A percentile compares a stretch with the other conserved stretches of the same genome.
Evolutionary conservation across 2,888 invertebrate species (phyloP).

Genomic region (Lithophane leautieri): DNA sequence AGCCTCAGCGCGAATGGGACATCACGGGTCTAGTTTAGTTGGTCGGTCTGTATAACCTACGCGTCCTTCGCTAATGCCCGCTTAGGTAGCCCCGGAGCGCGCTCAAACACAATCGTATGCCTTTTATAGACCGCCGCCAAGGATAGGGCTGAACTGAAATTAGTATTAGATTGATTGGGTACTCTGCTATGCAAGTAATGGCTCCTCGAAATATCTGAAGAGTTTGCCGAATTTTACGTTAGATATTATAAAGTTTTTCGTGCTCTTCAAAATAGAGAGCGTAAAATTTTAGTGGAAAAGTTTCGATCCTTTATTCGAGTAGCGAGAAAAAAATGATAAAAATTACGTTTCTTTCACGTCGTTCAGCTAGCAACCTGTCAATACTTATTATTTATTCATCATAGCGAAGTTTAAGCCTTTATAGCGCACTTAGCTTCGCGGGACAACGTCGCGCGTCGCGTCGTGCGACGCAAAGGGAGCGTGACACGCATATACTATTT

Average conservation of each 20-base stretch:
- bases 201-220: slow-evolving; percentile 2
- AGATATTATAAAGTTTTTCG: slow-evolving; percentile 30
- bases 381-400: slow-evolving; percentile 54
- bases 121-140: slow-evolving; percentile 80
- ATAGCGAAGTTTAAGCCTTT: slow-evolving; percentile 42
- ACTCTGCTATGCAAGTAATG: slow-evolving; percentile 28
- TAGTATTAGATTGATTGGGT: slow-evolving; percentile 79
- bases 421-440: slow-evolving; percentile 35
- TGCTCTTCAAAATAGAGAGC: background rate
- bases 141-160: slow-evolving; percentile 75
- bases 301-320: slow-evolving; percentile 15
- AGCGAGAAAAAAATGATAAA: background rate
- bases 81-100: slow-evolving; percentile 84
- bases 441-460: slow-evolving; percentile 17
- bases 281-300: background rate
- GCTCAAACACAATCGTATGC: slow-evolving; percentile 85
- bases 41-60: slow-evolving; percentile 79
- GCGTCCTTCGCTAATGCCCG: slow-evolving; percentile 88
- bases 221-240: slow-evolving; percentile 24
- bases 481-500: slow-evolving; percentile 50
- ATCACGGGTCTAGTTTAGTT: slow-evolving; percentile 72
- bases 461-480: slow-evolving; percentile 36
- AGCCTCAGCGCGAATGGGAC: slow-evolving; percentile 48
- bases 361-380: slow-evolving; percentile 26
- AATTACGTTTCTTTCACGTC: slow-evolving; percentile 2